Percentiles rank a stretch among this genome's conserved stretches.
phyloP scores from a whole-genome alignment of 2,888 invertebrate species.

The Melieria crassipennis region DNA sequence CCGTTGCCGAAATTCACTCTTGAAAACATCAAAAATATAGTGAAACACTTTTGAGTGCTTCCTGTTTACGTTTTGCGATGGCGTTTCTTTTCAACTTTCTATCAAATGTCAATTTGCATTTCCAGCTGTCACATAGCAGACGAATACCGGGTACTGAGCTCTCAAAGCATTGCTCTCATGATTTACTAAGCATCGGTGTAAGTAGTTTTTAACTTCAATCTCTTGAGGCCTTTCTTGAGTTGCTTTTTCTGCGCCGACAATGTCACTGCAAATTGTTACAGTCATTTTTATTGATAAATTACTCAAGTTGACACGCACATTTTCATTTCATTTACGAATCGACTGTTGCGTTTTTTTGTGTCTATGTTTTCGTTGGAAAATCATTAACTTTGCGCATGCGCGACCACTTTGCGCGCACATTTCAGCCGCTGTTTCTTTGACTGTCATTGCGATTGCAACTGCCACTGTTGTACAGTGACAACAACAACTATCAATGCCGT shows the following conservation, averaged over 20 bases:
- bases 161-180: not conserved
- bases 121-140: not conserved
- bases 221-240: too few relatives aligned
- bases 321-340: constrained; percentile 14
- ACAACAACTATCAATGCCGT: too few relatives aligned
- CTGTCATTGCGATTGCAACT: too few relatives aligned
- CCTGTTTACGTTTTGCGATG: not conserved
- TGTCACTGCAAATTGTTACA: not conserved
- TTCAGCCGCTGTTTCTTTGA: too few relatives aligned
- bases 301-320: constrained; percentile 14
- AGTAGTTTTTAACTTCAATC: too few relatives aligned
- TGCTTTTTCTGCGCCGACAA: not conserved
- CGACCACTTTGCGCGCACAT: not conserved
- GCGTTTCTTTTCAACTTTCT: constrained; percentile 18
- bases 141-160: constrained; percentile 9
- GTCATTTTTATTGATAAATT: constrained; percentile 25
- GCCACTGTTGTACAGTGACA: too few relatives aligned
- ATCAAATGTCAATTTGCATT: constrained; percentile 11
- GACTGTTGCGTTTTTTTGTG: constrained; percentile 10
- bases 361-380: constrained; percentile 12
- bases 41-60: not conserved
- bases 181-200: too few relatives aligned
- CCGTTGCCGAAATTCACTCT: too few relatives aligned
- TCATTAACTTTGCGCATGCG: not conserved
- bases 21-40: too few relatives aligned